phyloP scores from a whole-genome alignment of 2,888 invertebrate genomes.

The Allophyes oxyacanthae region DNA sequence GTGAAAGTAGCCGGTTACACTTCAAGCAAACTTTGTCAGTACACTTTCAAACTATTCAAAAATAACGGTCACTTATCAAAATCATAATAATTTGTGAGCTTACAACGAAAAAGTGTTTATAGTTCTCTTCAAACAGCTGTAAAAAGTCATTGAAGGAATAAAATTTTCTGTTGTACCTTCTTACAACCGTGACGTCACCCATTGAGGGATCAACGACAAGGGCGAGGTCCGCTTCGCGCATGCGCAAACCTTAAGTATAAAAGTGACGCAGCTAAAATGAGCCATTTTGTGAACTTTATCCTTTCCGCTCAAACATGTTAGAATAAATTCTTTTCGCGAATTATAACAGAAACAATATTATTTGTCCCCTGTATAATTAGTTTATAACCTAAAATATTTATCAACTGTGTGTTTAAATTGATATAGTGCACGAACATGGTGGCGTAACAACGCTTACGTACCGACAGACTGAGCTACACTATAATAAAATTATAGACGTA shows the following conservation, averaged over 20 bases:
- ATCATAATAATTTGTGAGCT: not conserved
- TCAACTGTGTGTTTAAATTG: not conserved
- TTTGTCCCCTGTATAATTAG: not conserved
- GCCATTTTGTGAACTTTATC: slow-evolving; percentile 56
- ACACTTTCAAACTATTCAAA: slow-evolving; percentile 1
- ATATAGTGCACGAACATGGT: not conserved
- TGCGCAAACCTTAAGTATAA: slow-evolving; percentile 43
- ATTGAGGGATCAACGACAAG: slow-evolving; percentile 65
- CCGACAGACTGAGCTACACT: slow-evolving; percentile 13
- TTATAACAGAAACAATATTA: not conserved
- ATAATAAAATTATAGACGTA: slow-evolving; percentile 26
- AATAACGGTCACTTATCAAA: not conserved
- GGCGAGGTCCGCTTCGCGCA: slow-evolving; percentile 64
- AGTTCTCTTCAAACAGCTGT: not conserved
- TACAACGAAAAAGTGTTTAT: not conserved
- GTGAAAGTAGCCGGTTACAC: slow-evolving; percentile 19
- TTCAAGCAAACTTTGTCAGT: slow-evolving; percentile 7
- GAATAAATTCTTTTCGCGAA: slow-evolving; percentile 10
- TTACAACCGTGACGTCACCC: slow-evolving; percentile 67
- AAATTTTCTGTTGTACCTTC: not conserved
- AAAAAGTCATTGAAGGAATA: not conserved
- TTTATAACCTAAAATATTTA: not conserved
- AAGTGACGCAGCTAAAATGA: slow-evolving; percentile 43
- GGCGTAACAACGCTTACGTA: not conserved
- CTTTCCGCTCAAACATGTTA: slow-evolving; percentile 32